Conservation (phyloP, 2,113 vertebrate species). For the Reinhardtius hippoglossoides region DNA sequence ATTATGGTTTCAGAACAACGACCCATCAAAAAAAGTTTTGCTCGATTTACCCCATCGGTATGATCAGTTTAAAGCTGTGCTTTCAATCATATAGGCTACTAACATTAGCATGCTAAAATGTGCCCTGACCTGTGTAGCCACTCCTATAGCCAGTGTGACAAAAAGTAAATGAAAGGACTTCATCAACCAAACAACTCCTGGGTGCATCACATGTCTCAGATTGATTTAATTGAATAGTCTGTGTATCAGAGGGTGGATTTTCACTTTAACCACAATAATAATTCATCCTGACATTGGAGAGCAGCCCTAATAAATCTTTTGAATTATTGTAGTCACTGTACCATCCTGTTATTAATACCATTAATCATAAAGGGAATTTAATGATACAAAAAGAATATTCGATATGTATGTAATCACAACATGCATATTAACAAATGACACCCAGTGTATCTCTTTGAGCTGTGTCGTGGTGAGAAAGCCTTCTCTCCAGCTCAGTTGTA, state of each 20-base stretch:
- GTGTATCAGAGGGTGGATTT: conserved; percentile 42
- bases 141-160: neutral
- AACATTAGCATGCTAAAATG: too few relatives aligned
- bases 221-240: conserved; percentile 41
- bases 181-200: conserved; percentile 32
- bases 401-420: conserved; percentile 16
- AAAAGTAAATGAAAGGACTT: too few relatives aligned
- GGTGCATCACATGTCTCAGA: conserved; percentile 23
- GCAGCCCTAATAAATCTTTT: conserved; percentile 9
- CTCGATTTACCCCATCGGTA: too few relatives aligned
- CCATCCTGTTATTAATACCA: conserved; percentile 36
- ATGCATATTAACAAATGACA: conserved; percentile 36
- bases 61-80: neutral
- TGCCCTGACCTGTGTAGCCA: too few relatives aligned
- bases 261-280: conserved; percentile 41
- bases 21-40: too few relatives aligned
- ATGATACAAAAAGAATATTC: neutral
- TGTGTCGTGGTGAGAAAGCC: conserved; percentile 50
- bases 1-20: too few relatives aligned
- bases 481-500: conserved; percentile 36
- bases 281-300: conserved; percentile 32
- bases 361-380: conserved; percentile 45
- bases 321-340: conserved; percentile 10
- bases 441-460: conserved; percentile 44
- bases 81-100: neutral